Evolutionary conservation across 2,797 vertebrate species (phyloP).

Genomic region (Danio tinwini): DNA sequence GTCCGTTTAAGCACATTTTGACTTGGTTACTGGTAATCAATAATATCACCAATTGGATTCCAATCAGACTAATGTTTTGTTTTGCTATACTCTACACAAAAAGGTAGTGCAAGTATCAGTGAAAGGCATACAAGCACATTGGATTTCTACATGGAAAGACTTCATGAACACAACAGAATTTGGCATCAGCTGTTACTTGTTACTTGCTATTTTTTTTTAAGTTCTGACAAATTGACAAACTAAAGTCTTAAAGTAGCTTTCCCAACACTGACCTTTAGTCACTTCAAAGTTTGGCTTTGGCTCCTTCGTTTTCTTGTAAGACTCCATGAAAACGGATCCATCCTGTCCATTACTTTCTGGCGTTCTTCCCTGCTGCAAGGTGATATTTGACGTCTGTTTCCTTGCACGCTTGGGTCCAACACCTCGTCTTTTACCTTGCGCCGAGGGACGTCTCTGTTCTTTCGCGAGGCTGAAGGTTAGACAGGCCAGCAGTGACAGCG

Average conservation of each 20-base stretch:
- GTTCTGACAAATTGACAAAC: not conserved
- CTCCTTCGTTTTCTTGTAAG: conserved; percentile 76
- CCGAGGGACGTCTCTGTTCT: conserved; percentile 54
- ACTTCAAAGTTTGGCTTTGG: conserved; percentile 81
- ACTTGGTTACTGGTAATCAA: no score
- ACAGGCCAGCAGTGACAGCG: conserved; percentile 74
- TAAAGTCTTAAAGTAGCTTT: not conserved
- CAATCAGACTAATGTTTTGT: no score
- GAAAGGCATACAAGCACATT: not conserved
- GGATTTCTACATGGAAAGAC: not conserved
- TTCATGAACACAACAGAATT: not conserved
- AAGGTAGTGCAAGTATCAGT: no score
- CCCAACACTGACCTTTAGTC: conserved; percentile 84
- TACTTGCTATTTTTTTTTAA: not conserved
- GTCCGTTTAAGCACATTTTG: no score
- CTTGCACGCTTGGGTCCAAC: conserved; percentile 61
- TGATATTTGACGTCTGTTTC: conserved; percentile 31
- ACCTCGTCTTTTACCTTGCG: conserved; percentile 64
- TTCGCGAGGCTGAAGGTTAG: conserved; percentile 68
- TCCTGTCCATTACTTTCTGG: conserved; percentile 70
- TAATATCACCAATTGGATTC: no score
- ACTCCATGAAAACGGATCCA: conserved; percentile 72
- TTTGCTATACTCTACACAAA: no score
- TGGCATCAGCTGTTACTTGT: not conserved
- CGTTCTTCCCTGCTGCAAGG: conserved; percentile 40